Conservation (phyloP, 2,888 invertebrate genomes). For the Stenodema calcarata region DNA sequence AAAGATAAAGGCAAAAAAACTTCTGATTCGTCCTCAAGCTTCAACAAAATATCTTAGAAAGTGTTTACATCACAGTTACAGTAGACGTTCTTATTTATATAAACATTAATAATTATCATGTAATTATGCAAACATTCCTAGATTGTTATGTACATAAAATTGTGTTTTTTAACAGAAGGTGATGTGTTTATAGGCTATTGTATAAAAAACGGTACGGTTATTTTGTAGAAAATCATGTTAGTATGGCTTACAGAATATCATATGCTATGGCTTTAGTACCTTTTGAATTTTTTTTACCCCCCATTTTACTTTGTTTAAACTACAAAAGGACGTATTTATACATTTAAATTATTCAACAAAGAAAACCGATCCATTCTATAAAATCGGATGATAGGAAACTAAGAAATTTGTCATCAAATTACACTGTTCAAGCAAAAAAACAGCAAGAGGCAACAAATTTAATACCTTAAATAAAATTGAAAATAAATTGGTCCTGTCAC, state of each 20-base stretch:
- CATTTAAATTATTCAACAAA: slow-evolving; percentile 48
- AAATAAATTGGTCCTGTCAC: background rate
- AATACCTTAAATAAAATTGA: background rate
- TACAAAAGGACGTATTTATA: slow-evolving; percentile 56
- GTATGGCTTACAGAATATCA: slow-evolving; percentile 52
- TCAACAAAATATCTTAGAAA: slow-evolving; percentile 55
- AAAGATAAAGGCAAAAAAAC: slow-evolving; percentile 52
- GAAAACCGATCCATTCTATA: slow-evolving; percentile 54
- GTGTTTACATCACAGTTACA: slow-evolving; percentile 57
- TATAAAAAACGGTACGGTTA: slow-evolving; percentile 54
- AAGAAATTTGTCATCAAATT: slow-evolving; percentile 50
- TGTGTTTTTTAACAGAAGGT: slow-evolving; percentile 56
- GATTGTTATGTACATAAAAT: slow-evolving; percentile 57
- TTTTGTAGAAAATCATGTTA: slow-evolving; percentile 54
- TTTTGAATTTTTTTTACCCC: slow-evolving; percentile 51
- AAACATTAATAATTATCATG: slow-evolving; percentile 56
- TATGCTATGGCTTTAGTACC: slow-evolving; percentile 50
- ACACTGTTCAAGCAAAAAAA: slow-evolving; percentile 53
- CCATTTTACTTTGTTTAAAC: slow-evolving; percentile 39
- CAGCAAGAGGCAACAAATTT: slow-evolving; percentile 52
- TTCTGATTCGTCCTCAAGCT: slow-evolving; percentile 56
- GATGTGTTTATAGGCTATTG: slow-evolving; percentile 57
- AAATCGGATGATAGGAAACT: slow-evolving; percentile 44
- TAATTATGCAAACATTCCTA: slow-evolving; percentile 57
- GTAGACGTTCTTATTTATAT: slow-evolving; percentile 57